phyloP scores from a whole-genome alignment of 2,888 invertebrate genomes.

The Chirona hameri region DNA sequence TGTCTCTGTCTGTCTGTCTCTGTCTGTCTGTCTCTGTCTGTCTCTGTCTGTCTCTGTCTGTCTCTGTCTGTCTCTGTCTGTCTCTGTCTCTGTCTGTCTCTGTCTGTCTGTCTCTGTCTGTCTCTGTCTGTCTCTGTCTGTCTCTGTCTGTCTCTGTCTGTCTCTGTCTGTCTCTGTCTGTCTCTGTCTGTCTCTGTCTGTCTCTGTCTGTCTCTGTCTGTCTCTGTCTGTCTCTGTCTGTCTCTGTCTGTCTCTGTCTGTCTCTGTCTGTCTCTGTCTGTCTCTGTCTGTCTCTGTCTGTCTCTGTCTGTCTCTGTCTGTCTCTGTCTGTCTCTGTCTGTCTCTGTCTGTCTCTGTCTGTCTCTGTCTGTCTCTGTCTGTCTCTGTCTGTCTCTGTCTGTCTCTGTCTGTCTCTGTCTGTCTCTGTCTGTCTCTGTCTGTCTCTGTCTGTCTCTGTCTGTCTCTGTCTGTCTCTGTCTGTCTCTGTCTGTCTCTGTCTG shows the following conservation, averaged over 20 bases:
- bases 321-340: constrained; percentile 74
- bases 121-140: constrained; percentile 72
- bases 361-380: constrained; percentile 72
- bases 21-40: constrained; percentile 73
- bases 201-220: constrained; percentile 74
- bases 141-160: constrained; percentile 74
- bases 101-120: constrained; percentile 73
- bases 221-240: constrained; percentile 70
- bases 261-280: constrained; percentile 74
- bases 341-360: constrained; percentile 70
- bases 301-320: constrained; percentile 72
- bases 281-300: constrained; percentile 70
- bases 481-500: constrained; percentile 72
- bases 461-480: constrained; percentile 70
- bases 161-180: constrained; percentile 70
- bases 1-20: constrained; percentile 72
- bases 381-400: constrained; percentile 74
- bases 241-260: constrained; percentile 72
- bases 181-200: constrained; percentile 72
- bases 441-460: constrained; percentile 74
- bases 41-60: constrained; percentile 72
- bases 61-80: constrained; percentile 74
- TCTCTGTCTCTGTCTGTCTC: constrained; percentile 71
- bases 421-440: constrained; percentile 72
- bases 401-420: constrained; percentile 70